Evolutionary conservation across 2,113 vertebrate genomes (phyloP), one percentile per base, ranked within the genome.

Genomic region (Dipodomys merriami): DNA sequence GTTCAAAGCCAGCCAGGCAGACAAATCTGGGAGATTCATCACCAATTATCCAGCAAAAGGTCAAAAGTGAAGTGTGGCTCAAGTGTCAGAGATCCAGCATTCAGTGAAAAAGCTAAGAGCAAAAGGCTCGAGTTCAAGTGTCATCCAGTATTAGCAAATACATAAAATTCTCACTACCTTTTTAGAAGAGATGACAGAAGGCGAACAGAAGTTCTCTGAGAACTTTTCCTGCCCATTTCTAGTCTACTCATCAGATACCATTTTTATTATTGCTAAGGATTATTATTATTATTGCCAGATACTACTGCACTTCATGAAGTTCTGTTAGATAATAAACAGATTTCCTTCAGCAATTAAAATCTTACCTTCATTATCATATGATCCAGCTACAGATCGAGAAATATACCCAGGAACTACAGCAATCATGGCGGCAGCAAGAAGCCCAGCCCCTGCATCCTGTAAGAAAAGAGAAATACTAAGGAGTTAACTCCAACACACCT

Each of bases 401-500:
- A 99, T 99, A 86, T 99, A 99, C 0, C 99, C 99, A 1, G 99
- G 99, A 49, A 99, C 99, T 9, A 99, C 99, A 0, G 99, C 99
- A 0, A 99, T 99, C 99, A 99, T 99, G 93, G 99, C 99, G 0
- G 99, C 99, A 39, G 99, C 99, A 0, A 99, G 98, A 69, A 99
- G 99, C 2, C 99, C 99, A 11, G 99, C 99, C 7, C 99, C 99
- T 0, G 99, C 99, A 86, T 99, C 99, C 99, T 99, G 77, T 22
- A 92, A 86, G 88, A 89, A 60, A 71, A 74, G 30, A 90, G 3
- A 4, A 8, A 5, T 39, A 65, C n/a, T 1, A 76, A 83, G 29
- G 72, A 80, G 25, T 93, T 81, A 94, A 72, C 18, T 82, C 25
- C 13, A 80, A 67, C 1, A 67, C 2, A 53, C 16, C 35, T 35